Percentiles rank a stretch among this genome's conserved stretches.
Evolutionary conservation across 2,888 invertebrate species (phyloP).

Genomic region (Amphipyra berbera): DNA sequence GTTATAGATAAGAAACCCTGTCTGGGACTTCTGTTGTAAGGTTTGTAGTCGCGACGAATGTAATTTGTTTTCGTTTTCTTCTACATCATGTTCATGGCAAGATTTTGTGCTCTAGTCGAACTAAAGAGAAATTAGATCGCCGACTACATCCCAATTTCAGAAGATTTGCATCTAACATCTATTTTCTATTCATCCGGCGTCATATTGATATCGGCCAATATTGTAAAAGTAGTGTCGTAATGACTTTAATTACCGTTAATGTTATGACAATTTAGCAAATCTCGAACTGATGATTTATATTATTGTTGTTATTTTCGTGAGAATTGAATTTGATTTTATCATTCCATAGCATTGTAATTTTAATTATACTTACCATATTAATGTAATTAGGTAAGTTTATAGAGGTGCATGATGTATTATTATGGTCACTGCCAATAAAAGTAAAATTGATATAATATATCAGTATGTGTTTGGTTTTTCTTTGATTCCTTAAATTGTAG

Average conservation of each 20-base stretch:
- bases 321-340: slow-evolving; percentile 15
- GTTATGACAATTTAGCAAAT: slow-evolving; percentile 29
- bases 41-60: slow-evolving; percentile 18
- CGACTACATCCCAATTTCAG: slow-evolving; percentile 33
- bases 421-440: slow-evolving; percentile 38
- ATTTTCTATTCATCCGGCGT: slow-evolving; percentile 34
- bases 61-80: slow-evolving; percentile 11
- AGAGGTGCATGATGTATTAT: slow-evolving; percentile 8
- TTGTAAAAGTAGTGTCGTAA: slow-evolving; percentile 31
- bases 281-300: slow-evolving; percentile 9
- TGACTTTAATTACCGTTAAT: slow-evolving; percentile 34
- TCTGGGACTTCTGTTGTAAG: slow-evolving; percentile 18
- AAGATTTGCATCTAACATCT: slow-evolving; percentile 41
- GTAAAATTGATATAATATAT: slow-evolving; percentile 3
- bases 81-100: no score
- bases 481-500: not conserved
- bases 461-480: slow-evolving; percentile 21
- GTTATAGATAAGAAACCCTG: not conserved
- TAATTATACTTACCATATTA: not conserved
- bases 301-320: slow-evolving; percentile 13
- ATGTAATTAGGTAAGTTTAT: slow-evolving; percentile 19
- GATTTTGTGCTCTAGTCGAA: slow-evolving; percentile 12
- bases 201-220: slow-evolving; percentile 30
- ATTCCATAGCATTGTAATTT: slow-evolving; percentile 30
- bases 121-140: slow-evolving; percentile 41